Evolutionary conservation across 2,113 vertebrate genomes (phyloP), one percentile per base, ranked within the genome.

Genomic region (Bubo bubo): DNA sequence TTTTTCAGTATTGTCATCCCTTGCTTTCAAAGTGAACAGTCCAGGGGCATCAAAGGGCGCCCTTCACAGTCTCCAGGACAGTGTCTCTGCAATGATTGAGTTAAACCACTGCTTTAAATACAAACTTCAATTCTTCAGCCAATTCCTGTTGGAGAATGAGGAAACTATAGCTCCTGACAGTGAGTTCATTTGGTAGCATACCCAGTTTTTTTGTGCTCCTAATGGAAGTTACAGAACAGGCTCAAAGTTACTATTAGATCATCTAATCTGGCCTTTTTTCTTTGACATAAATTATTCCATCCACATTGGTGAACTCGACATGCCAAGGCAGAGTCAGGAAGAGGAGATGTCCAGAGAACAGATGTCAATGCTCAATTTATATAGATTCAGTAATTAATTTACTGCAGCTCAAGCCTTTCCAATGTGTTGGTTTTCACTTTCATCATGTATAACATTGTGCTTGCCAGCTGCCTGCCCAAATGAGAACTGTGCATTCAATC

Each of bases 221-320:
- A 67, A 17, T 28, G 28, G 14, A 66, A 89, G 27, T 71, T 52
- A 35, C 8, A 79, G 34, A 39, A 64, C 9, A 91, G 34, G 17
- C 20, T 63, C 14, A 72, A 73, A 82, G 62, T 55, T 1, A 50
- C 30, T 28, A 16, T 81, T 55, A 74, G 59, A 52, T 66, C 24
- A 79, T 52, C 47, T 73, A n/a, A 23, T 47, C n/a, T 47, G 41
- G 5, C 4, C 14, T 86, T 88, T 85, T 62, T 59, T 28, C 14
- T 84, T 68, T 72, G 12, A 32, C 12, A 8, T 79, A 47, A 76
- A 55, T 92, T 58, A 70, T 49, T 92, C 30, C 55, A 20, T 41
- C 14, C 34, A 50, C 37, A 12, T 34, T 82, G 71, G 27, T 2
- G 4, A 66, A 53, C 35, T 79, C 0, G 0, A 39, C 10, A 20